Percentiles rank a stretch among this genome's conserved stretches.
These are phyloP conservation scores for Eulemur albifrons DNA, from an alignment of 2,797 vertebrate species.

Conservation along the genomic window DNA sequence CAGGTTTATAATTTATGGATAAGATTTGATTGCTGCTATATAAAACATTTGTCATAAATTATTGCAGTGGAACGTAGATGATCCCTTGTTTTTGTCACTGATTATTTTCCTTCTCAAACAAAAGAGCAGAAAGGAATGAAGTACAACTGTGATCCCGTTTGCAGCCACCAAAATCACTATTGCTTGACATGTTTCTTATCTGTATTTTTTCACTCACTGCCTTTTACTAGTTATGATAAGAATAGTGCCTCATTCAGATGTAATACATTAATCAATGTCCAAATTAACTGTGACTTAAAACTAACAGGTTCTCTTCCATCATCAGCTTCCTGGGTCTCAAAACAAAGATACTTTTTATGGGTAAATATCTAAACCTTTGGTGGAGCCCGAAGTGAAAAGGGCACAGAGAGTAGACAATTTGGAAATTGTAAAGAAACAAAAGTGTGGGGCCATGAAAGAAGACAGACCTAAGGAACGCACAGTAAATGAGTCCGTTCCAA, in stretches of 20 bases:
- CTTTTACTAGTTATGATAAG: not conserved
- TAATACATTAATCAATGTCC: not conserved
- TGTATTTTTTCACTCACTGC: not conserved
- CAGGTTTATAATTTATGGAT: not conserved
- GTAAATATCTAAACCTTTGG: not conserved
- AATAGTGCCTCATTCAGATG: not conserved
- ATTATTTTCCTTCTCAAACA: not conserved
- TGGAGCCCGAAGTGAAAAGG: not conserved
- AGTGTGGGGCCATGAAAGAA: not conserved
- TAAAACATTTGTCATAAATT: not conserved
- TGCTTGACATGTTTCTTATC: not conserved
- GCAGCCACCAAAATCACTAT: not conserved
- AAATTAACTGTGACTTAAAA: conserved; percentile 26
- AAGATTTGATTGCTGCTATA: not conserved
- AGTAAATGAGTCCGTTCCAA: not conserved
- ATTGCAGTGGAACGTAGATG: not conserved
- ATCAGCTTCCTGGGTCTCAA: not conserved
- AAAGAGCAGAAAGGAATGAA: not conserved
- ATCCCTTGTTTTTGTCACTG: not conserved
- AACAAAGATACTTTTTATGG: not conserved
- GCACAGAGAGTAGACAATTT: not conserved
- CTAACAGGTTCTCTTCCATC: not conserved
- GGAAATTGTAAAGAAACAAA: not conserved
- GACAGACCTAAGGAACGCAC: not conserved
- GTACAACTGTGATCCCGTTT: not conserved